phyloP scores from a whole-genome alignment of 2,113 vertebrate genomes.

The Thinocorus orbignyianus region DNA sequence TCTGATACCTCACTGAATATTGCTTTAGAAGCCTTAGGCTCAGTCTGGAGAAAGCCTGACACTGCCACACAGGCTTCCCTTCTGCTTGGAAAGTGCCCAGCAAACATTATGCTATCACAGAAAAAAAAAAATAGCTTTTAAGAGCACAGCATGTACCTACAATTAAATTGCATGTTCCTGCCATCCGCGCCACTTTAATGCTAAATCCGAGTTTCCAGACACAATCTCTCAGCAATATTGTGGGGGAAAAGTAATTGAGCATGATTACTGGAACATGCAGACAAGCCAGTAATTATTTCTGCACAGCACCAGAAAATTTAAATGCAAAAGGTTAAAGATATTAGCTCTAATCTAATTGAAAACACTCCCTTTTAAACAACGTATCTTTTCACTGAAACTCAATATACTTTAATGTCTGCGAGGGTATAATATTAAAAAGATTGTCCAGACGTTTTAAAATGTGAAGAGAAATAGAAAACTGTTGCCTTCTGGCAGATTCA shows the following conservation, averaged over 20 bases:
- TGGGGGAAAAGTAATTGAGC: neutral
- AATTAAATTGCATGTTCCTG: neutral
- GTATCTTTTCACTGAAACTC: neutral
- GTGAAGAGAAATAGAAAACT: neutral
- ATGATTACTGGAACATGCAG: neutral
- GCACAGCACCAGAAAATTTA: neutral
- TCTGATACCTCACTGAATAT: neutral
- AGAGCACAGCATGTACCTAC: neutral
- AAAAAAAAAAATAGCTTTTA: neutral
- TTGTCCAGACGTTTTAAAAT: neutral
- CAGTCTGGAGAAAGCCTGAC: neutral
- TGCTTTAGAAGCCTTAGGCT: neutral
- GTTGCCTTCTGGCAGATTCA: neutral
- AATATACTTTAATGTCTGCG: neutral
- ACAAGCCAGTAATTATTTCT: neutral
- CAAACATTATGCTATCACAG: fast-evolving
- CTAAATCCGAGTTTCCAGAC: neutral
- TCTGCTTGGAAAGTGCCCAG: neutral
- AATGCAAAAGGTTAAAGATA: neutral
- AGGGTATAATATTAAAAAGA: neutral
- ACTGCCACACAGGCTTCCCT: neutral
- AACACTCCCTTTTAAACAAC: neutral
- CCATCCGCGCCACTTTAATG: neutral
- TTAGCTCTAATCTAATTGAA: neutral
- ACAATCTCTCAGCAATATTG: neutral